Evolutionary conservation across 2,888 invertebrate genomes (phyloP), one percentile per base, ranked within the genome.

Genomic region (Muscina levida): DNA sequence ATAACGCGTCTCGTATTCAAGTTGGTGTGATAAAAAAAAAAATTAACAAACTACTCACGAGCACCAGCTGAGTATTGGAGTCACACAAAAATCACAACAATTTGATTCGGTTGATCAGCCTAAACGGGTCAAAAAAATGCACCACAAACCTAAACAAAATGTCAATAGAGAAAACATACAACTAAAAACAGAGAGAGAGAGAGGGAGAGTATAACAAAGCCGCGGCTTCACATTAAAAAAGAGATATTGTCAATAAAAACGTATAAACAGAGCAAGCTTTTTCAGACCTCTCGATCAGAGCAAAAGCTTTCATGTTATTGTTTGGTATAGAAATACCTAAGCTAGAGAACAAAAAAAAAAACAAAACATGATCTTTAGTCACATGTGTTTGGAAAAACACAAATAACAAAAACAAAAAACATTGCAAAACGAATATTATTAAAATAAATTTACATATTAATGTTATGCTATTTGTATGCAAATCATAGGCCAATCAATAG

Each of bases 401-500:
- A 24, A 11, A 53, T 19, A 17, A 51, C 2, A 46, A 46, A 46
- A 13, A 51, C 19, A 11, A 51, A 51, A 51, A 51, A 51, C n/a
- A n/a, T n/a, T n/a, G n/a, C n/a, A n/a, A 3, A 31, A 31, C 31
- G n/a, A 56, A 56, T 26, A 56, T 56, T 56, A 57, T 31, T 56
- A 46, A 53, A 56, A 70, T 44, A 57, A 70, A 57, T 57, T 70
- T 44, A 44, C 70, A 70, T 70, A 70, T 46, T 17, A 70, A 70
- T 70, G 68, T 56, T 70, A 15, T 70, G 57, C 44, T 24, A 31
- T 31, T 31, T 31, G 31, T 8, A 31, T 31, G 8, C 8, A 31
- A 31, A 70, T 26, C 56, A 70, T 57, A 44, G 56, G 42, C 56
- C 13, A 31, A 31, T 31, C 31, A 31, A 31, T 31, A 31, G 31